Evolutionary conservation across 2,113 vertebrate species (phyloP), one percentile per base, ranked within the genome.

Genomic region (Catagonus wagneri): DNA sequence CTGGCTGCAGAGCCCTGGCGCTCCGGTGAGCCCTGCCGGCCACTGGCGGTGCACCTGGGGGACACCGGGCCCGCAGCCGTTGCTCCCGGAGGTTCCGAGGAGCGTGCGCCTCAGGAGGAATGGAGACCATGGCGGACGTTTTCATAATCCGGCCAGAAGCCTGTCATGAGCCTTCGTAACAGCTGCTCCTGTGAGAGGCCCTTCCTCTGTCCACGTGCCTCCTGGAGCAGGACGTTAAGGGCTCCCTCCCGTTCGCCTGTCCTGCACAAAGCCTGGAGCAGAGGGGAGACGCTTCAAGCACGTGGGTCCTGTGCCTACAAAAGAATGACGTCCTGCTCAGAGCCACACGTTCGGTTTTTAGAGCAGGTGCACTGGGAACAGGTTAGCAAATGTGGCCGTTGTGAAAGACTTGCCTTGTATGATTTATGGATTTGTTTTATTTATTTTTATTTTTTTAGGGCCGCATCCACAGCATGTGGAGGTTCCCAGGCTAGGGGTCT

Each of bases 41-140:
- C 32, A 1, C 32, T 34, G 12, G 0, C 52, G 34, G 52, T 15
- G 17, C 11, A 54, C 7, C 0, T 1, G 2, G 50, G 32, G 32
- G 52, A 22, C 11, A 7, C 19, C 4, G 25, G 20, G 2, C 25
- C 25, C 2, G 10, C 3, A 16, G 27, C n/a, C 11, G 7, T 50
- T 7, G 4, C 20, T 50, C 52, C 10, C 3, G 72, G 65, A 39
- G 58, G 44, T 4, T 13, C 17, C 7, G 2, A 3, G 0, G 20
- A 22, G n/a, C n/a, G 19, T 1, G 3, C 27, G 29, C 34, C 34
- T 11, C 6, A 4, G 16, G 13, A 4, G 52, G 34, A 32, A 39
- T 69, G 7, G 22, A 12, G 66, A 50, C 60, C 34, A 1, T 17
- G 13, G 8, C 11, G 29, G 12, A 29, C 2, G 0, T 2, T 52